Evolutionary conservation across 2,113 vertebrate species (phyloP).

Genomic region (Gymnocephalus cernua): DNA sequence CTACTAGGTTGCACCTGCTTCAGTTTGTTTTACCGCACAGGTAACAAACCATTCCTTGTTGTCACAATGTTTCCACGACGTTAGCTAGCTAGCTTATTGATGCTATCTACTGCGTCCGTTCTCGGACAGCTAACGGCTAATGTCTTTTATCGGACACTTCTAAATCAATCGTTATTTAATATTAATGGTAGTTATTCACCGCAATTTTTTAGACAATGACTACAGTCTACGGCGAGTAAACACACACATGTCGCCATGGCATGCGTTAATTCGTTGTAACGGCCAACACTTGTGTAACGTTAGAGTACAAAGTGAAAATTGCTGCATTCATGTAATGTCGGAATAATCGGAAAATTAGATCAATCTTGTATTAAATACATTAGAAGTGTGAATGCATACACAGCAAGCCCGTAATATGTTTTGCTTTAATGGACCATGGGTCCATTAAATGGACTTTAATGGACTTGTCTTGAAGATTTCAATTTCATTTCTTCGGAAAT

Average conservation of each 20-base stretch:
- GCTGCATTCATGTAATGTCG: too few species aligned
- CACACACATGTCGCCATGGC: neutral
- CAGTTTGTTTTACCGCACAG: neutral
- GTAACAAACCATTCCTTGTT: neutral
- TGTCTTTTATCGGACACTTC: constrained; percentile 17
- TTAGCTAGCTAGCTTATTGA: constrained; percentile 67
- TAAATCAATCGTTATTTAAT: neutral
- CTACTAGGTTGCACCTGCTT: accelerated
- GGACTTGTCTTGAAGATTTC: neutral
- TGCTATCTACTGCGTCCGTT: constrained; percentile 65
- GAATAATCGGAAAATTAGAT: neutral
- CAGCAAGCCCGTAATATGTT: neutral
- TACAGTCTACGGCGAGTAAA: neutral
- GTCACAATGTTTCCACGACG: constrained; percentile 24
- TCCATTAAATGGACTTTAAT: neutral
- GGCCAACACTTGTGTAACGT: neutral
- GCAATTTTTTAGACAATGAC: neutral
- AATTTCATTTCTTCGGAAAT: too few species aligned
- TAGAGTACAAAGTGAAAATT: neutral
- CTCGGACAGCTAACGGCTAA: constrained; percentile 57
- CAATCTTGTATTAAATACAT: constrained; percentile 2
- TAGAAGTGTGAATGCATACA: neutral
- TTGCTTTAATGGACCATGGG: neutral
- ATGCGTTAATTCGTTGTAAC: too few species aligned
- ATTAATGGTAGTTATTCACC: neutral